Percentiles rank a stretch among this genome's conserved stretches.
phyloP scores from a whole-genome alignment of 2,113 vertebrate genomes.

The Chloebia gouldiae region DNA sequence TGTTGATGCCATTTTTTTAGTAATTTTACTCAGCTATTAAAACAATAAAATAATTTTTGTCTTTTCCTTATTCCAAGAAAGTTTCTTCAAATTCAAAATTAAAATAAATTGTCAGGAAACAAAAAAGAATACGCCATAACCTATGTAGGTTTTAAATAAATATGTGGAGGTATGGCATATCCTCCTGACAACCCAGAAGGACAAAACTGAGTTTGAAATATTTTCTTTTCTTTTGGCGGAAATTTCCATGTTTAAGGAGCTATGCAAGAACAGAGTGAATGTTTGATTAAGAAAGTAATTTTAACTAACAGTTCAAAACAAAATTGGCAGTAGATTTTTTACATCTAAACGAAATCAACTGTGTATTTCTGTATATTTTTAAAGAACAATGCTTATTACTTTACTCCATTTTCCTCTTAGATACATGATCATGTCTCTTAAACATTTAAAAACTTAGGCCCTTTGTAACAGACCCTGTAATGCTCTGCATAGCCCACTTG shows the following conservation, averaged over 20 bases:
- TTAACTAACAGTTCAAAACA: background rate
- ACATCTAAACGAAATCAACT: background rate
- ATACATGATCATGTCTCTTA: background rate
- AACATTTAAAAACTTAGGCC: background rate
- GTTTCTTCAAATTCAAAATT: background rate
- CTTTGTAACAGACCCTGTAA: accelerated
- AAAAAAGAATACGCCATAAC: background rate
- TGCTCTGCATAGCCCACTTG: background rate
- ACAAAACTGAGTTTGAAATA: background rate
- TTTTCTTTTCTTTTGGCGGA: background rate
- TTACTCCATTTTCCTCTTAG: background rate
- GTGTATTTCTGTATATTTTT: background rate
- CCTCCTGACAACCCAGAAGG: background rate
- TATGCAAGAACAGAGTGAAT: background rate
- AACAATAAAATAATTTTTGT: background rate
- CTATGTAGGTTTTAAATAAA: background rate
- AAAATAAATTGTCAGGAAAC: background rate
- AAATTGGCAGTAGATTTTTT: background rate
- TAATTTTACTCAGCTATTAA: background rate
- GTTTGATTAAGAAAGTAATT: background rate
- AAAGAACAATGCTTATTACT: background rate
- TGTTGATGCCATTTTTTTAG: background rate
- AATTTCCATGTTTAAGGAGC: background rate
- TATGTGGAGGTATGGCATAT: background rate
- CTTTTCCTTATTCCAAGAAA: background rate